Evolutionary conservation across 2,113 vertebrate species (phyloP), one percentile per base, ranked within the genome.

Genomic region (Oryzias celebensis): DNA sequence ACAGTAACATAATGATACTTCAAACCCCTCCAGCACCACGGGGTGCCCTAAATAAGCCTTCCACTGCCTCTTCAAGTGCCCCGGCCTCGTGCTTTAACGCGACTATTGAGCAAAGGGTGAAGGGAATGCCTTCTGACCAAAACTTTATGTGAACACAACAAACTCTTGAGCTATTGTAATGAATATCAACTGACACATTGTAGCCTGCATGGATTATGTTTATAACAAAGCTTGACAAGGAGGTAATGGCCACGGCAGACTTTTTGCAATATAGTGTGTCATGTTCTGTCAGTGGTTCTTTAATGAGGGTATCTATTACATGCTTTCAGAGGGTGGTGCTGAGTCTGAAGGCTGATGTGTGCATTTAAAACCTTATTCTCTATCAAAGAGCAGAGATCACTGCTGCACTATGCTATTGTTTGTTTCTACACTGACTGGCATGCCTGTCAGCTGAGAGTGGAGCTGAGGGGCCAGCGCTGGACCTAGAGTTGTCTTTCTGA

Each of bases 1-100:
- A 90, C 90, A 88, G 91, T 90, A 91, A 91, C 88, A 85, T 86
- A 88, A 91, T 79, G 88, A 91, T 83, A 90, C 88, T 90, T 91
- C 88, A 91, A 90, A 89, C 85, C 81, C 83, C 77, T 88, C 70
- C 82, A 87, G 72, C 89, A 80, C 85, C 70, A 52, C 54, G 1
- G 89, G 90, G 84, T 75, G 70, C 71, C 85, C 81, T 78, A 82
- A 88, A 87, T 78, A 85, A 85, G 74, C 73, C 55, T 63, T 80
- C 73, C 53, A 60, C 69, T 59, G 71, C 74, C 72, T 62, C 68
- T 71, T 68, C 66, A 48, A 57, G 49, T 77, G 49, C 51, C 46
- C 62, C 46, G 71, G 62, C 55, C 72, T 80, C 76, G 68, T 76
- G 77, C 80, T 79, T 78, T 70, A 83, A 74, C 71, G 86, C 90